phyloP scores from a whole-genome alignment of 2,797 vertebrate species.

The Coregonus ussuriensis region DNA sequence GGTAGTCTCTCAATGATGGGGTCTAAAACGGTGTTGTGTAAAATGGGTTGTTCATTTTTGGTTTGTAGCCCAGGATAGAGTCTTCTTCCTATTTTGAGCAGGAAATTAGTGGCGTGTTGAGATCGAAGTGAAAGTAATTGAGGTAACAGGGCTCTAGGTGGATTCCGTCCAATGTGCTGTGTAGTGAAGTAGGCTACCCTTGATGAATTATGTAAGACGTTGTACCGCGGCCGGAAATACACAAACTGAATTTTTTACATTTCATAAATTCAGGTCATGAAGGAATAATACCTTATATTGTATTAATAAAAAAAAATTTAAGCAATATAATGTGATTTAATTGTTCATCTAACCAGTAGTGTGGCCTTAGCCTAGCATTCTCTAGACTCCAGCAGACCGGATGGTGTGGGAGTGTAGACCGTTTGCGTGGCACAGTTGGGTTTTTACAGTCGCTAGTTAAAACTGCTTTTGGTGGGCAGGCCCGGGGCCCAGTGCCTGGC shows the following conservation, averaged over 20 bases:
- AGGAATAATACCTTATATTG: background rate
- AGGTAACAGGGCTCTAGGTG: background rate
- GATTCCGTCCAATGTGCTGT: background rate
- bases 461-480: slow-evolving; percentile 52
- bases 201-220: background rate
- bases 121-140: background rate
- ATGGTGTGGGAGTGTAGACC: slow-evolving; percentile 23
- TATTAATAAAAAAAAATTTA: too few species aligned
- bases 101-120: background rate
- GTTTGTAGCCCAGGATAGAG: background rate
- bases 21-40: background rate
- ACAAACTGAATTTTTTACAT: background rate
- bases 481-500: slow-evolving; percentile 48
- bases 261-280: background rate
- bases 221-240: too few species aligned
- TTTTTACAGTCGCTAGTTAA: slow-evolving; percentile 66
- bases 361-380: background rate
- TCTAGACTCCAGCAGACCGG: slow-evolving; percentile 18
- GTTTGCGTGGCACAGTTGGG: slow-evolving; percentile 54
- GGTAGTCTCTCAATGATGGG: background rate
- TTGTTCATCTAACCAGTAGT: too few species aligned
- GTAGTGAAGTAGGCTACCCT: background rate
- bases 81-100: background rate
- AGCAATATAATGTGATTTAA: too few species aligned
- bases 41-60: too few species aligned